Conservation (phyloP, 2,797 vertebrate genomes). For the Heteromormyrus szaboi region DNA sequence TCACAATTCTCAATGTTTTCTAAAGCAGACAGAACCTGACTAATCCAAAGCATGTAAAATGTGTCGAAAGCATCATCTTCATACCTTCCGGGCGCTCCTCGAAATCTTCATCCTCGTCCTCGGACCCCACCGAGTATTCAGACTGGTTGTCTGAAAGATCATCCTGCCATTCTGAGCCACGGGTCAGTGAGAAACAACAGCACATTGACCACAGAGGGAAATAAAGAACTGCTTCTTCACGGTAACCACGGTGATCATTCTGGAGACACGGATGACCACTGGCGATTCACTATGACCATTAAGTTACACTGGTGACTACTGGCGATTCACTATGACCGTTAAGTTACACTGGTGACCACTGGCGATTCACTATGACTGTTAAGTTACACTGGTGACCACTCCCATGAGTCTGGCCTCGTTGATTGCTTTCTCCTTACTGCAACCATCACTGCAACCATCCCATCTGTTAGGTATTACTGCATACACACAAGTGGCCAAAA, state of each 20-base stretch:
- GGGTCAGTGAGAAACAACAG: slow-evolving; percentile 65
- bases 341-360: no score
- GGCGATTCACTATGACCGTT: no score
- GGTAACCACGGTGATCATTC: neutral
- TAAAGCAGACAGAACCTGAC: neutral
- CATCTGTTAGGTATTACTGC: neutral
- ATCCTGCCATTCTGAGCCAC: slow-evolving; percentile 90
- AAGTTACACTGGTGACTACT: no score
- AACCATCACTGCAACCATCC: neutral
- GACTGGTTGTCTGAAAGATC: slow-evolving; percentile 98
- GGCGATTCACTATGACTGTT: neutral
- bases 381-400: slow-evolving; percentile 24
- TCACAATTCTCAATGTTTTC: neutral
- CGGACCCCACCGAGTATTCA: slow-evolving; percentile 94
- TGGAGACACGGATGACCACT: slow-evolving; percentile 53
- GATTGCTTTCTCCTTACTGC: neutral
- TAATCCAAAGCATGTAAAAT: neutral
- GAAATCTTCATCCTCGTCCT: slow-evolving; percentile 98
- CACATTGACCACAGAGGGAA: slow-evolving; percentile 53
- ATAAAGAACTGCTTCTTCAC: neutral
- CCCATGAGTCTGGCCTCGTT: neutral
- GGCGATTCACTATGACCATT: slow-evolving; percentile 38
- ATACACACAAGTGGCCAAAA: neutral
- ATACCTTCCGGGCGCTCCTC: slow-evolving; percentile 91
- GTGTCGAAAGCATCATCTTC: neutral